Evolutionary conservation across 2,113 vertebrate species (phyloP).

Genomic region (Mesocricetus auratus): DNA sequence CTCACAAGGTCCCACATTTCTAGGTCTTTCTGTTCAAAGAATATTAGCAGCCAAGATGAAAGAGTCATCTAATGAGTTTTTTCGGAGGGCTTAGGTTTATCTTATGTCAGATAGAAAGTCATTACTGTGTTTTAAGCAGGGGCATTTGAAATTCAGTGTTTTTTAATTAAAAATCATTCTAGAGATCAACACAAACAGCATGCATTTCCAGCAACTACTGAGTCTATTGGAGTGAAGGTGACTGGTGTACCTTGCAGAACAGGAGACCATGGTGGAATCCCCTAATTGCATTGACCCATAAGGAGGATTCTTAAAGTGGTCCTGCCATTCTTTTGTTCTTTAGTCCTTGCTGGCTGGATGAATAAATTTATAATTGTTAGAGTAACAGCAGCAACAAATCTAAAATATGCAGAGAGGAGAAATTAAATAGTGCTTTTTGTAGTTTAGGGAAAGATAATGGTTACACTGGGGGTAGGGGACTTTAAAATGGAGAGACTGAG

Average conservation of each 20-base stretch:
- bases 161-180: constrained; percentile 22
- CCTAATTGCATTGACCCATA: not conserved
- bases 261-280: too few relatives aligned
- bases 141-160: constrained; percentile 33
- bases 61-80: not conserved
- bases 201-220: not conserved
- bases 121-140: constrained; percentile 4
- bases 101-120: not conserved
- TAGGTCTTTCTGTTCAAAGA: not conserved
- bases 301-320: not conserved
- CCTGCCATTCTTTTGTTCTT: not conserved
- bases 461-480: not conserved
- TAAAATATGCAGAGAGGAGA: not conserved
- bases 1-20: not conserved
- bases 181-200: not conserved
- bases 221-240: not conserved
- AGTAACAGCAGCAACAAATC: not conserved
- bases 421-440: not conserved
- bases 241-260: not conserved
- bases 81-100: constrained; percentile 31
- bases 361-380: not conserved
- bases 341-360: not conserved
- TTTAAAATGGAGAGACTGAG: not conserved
- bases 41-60: not conserved
- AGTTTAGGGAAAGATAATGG: not conserved